These are phyloP conservation scores for Stomorhina lunata DNA, from an alignment of 2,888 invertebrate genomes.

Conservation along the genomic window DNA sequence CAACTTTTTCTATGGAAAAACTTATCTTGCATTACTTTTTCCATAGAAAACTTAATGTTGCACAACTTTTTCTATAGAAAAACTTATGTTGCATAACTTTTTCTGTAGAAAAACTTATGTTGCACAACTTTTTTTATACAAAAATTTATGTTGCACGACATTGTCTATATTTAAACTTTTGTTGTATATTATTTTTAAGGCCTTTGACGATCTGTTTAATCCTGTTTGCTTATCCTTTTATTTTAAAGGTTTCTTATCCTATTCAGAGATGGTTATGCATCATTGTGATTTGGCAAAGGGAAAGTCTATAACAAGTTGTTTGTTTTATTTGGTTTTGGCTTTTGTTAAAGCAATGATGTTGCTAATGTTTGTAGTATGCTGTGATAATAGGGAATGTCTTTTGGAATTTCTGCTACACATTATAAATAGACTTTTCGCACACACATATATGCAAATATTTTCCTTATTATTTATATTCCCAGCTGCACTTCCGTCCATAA, in stretches of 20 bases:
- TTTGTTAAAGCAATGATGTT: slow-evolving; percentile 23
- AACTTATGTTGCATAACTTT: no score
- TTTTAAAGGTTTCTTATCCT: slow-evolving; percentile 46
- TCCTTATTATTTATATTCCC: slow-evolving; percentile 65
- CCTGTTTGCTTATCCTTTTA: slow-evolving; percentile 19
- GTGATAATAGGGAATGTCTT: slow-evolving; percentile 44
- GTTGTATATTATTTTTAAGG: no score
- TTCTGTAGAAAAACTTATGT: no score
- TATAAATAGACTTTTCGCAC: slow-evolving; percentile 21
- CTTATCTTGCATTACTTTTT: no score
- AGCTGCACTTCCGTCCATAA: slow-evolving; percentile 64
- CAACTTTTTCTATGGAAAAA: no score
- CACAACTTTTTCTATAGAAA: no score
- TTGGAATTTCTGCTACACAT: slow-evolving; percentile 35
- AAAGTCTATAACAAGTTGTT: slow-evolving; percentile 59
- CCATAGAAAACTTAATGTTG: no score
- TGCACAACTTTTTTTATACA: no score
- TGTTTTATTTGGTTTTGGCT: slow-evolving; percentile 50
- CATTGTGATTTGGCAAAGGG: slow-evolving; percentile 66
- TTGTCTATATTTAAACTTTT: no score
- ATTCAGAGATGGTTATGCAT: slow-evolving; percentile 57
- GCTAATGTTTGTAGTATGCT: slow-evolving; percentile 6
- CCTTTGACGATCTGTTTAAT: no score
- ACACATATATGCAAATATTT: slow-evolving; percentile 6
- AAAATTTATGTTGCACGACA: no score